A percentile compares a stretch with the other conserved stretches of the same genome.
Conservation (phyloP, 1,140 invertebrate genomes). For the Cotesia vestalis region DNA sequence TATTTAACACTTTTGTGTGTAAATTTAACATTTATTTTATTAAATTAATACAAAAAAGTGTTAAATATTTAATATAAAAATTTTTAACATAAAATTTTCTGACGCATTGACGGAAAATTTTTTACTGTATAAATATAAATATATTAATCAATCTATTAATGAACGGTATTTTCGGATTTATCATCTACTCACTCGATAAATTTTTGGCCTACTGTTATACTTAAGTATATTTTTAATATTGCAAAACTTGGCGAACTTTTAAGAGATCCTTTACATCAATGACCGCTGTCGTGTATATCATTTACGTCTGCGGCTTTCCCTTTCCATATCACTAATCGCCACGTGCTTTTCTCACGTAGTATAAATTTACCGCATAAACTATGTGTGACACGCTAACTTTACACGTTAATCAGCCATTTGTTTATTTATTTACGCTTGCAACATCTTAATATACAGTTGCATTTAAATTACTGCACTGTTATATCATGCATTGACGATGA, state of each 20-base stretch:
- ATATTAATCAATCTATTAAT: too few relatives aligned
- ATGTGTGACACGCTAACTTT: neutral
- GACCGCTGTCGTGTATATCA: conserved; percentile 17
- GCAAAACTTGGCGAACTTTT: conserved; percentile 21
- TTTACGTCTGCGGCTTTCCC: conserved; percentile 13
- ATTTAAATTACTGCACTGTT: too few relatives aligned
- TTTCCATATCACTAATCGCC: conserved; percentile 9
- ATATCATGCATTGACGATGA: too few relatives aligned
- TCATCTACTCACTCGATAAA: neutral
- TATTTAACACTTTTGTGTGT: too few relatives aligned
- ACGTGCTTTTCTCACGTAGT: conserved; percentile 26
- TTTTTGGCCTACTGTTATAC: neutral
- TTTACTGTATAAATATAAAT: too few relatives aligned
- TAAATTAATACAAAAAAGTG: too few relatives aligned
- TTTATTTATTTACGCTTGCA: neutral
- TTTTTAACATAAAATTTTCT: too few relatives aligned
- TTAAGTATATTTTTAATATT: conserved; percentile 7
- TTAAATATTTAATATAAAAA: too few relatives aligned
- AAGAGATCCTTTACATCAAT: conserved; percentile 24
- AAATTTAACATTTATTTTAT: too few relatives aligned
- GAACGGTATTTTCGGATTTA: too few relatives aligned
- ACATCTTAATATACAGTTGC: too few relatives aligned
- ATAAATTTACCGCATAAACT: neutral
- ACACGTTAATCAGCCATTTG: neutral
- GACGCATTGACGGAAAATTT: too few relatives aligned